Conservation (phyloP, 2,888 invertebrate genomes). For the Campoplex capitator region DNA sequence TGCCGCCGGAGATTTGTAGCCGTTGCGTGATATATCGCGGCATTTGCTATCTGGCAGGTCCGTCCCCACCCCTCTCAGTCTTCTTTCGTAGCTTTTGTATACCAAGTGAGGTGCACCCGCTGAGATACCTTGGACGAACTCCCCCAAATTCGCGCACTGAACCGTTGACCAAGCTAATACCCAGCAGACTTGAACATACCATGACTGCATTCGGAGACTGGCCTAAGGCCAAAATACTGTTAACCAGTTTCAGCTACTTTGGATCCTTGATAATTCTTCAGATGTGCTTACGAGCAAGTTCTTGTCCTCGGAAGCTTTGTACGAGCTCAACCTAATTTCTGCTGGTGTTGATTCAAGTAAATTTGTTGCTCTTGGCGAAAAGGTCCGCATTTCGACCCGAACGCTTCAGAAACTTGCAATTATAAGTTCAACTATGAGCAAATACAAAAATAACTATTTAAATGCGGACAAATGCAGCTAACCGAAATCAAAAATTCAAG, state of each 20-base stretch:
- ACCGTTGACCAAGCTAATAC: slow-evolving; percentile 43
- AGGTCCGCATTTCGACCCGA: not conserved
- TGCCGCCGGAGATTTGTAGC: slow-evolving; percentile 78
- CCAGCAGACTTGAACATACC: not conserved
- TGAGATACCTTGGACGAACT: slow-evolving; percentile 73
- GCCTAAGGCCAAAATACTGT: slow-evolving; percentile 25
- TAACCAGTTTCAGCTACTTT: slow-evolving; percentile 31
- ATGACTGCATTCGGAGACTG: slow-evolving; percentile 38
- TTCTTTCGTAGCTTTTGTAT: slow-evolving; percentile 7
- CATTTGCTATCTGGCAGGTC: slow-evolving; percentile 73
- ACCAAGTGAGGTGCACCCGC: slow-evolving; percentile 70
- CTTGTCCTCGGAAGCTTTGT: slow-evolving; percentile 30
- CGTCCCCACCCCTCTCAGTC: slow-evolving; percentile 9
- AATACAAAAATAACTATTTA: no score
- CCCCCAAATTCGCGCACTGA: slow-evolving; percentile 43
- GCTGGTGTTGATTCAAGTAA: not conserved
- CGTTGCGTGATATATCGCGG: slow-evolving; percentile 81
- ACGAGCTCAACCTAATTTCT: slow-evolving; percentile 49
- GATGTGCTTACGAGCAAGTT: slow-evolving; percentile 44
- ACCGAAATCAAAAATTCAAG: no score
- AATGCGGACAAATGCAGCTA: no score
- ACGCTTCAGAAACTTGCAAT: not conserved
- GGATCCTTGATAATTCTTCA: slow-evolving; percentile 46
- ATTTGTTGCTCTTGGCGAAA: slow-evolving; percentile 2
- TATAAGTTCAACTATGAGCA: no score